Percentiles rank a stretch among this genome's conserved stretches.
phyloP scores from a whole-genome alignment of 2,113 vertebrate genomes.

The Chrysochloris asiatica region DNA sequence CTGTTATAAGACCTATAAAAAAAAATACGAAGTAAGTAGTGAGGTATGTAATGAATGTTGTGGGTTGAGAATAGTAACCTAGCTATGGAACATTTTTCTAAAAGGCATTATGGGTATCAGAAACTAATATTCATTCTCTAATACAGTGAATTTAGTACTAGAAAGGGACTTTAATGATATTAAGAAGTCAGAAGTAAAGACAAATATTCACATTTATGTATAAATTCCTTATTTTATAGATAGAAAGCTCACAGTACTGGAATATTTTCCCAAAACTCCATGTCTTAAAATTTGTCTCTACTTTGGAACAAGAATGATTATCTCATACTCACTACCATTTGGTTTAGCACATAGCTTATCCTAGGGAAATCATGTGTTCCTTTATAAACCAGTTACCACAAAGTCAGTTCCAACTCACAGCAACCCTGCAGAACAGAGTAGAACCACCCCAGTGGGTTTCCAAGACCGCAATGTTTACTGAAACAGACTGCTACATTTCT shows the following conservation, averaged over 20 bases:
- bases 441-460: not conserved
- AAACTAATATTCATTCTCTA: not conserved
- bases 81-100: not conserved
- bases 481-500: not conserved
- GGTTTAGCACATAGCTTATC: not conserved
- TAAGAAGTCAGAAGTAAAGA: not conserved
- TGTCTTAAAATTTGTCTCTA: not conserved
- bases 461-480: not conserved
- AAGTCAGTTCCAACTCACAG: not conserved
- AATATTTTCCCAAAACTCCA: not conserved
- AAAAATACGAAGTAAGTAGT: not conserved
- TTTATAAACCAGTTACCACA: not conserved
- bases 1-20: not conserved
- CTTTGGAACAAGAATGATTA: not conserved
- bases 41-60: too few relatives aligned
- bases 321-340: not conserved
- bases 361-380: not conserved
- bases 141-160: not conserved
- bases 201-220: not conserved
- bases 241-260: not conserved
- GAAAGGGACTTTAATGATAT: not conserved
- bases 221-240: not conserved
- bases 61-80: not conserved
- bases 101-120: not conserved
- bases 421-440: not conserved